Evolutionary conservation across 2,113 vertebrate genomes (phyloP).

Genomic region (Rhadina sibilatrix): DNA sequence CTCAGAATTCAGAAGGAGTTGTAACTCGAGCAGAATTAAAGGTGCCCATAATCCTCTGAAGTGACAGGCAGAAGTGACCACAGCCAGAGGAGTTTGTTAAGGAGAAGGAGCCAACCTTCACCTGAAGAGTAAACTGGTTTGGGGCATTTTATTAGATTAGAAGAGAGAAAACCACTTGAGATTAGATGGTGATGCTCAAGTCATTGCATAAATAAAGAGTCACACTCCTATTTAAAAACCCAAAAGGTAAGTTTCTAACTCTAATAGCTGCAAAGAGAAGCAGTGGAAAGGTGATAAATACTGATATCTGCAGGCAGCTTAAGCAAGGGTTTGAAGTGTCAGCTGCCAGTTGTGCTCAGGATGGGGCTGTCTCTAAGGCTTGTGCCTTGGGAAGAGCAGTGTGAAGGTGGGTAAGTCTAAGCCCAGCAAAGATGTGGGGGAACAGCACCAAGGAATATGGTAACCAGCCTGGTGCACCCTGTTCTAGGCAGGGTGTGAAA

Average conservation of each 20-base stretch:
- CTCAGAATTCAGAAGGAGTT: not conserved
- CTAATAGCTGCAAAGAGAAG: not conserved
- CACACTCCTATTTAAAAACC: not conserved
- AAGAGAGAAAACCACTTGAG: not conserved
- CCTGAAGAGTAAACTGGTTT: not conserved
- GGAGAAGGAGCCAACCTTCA: not conserved
- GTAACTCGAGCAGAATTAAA: not conserved
- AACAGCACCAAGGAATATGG: not conserved
- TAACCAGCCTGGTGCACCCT: not conserved
- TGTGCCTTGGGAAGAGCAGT: not conserved
- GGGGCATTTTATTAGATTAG: not conserved
- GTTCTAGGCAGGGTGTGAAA: not conserved
- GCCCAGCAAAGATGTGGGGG: not conserved
- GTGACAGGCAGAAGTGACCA: not conserved
- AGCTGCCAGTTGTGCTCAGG: not conserved
- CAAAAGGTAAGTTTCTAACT: not conserved
- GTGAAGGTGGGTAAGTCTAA: not conserved
- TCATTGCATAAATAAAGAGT: not conserved
- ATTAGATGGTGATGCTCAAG: not conserved
- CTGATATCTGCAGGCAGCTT: not conserved
- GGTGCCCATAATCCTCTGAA: not conserved
- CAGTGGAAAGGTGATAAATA: not conserved
- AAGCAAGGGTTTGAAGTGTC: not conserved
- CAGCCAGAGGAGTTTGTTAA: not conserved
- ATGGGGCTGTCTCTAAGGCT: not conserved